Base-by-base conservation (phyloP, 1,140 invertebrate species). In the Micrasema longulum region DNA sequence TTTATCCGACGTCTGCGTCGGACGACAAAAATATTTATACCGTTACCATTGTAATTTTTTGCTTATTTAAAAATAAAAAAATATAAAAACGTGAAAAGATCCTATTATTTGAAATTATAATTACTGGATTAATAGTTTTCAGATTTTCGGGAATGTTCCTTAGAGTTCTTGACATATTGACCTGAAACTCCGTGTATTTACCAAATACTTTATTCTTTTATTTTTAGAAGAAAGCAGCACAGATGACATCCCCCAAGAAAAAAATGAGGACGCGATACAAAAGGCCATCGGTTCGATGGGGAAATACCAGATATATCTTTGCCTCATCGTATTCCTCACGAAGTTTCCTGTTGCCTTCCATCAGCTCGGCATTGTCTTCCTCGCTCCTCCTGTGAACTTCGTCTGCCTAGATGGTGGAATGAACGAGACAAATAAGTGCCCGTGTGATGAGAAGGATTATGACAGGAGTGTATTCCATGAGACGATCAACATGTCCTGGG, bases 321-420 rank as follows among this genome's bases (percentile, higher is more conserved):
- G 89, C 72, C 72, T 88, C 3, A 79, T 88, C 0, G 85, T 92
- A 63, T 90, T 91, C 26, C 74, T 92, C 12, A 82, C 87, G 10
- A 92, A 92, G 79, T 91, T 92, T 78, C 89, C 89, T 0, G 88
- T 91, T 0, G 91, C 90, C 0, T 92, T 89, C 85, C 90, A 92
- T 77, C 90, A 90, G 79, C 84, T 88, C 77, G 87, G 84, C 0
- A 89, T 90, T 62, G 86, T 90, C 67, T 91, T 91, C 74, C 82
- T 90, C 68, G 86, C 89, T 0, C 88, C 89, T 0, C 86, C 87
- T 65, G 83, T 85, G 3, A 69, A 77, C 1, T 88, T 83, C 66
- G 83, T 70, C 57, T 86, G 83, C 79, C 82, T 78, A 1, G 57
- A 64, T 74, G 72, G 71, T 26, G 79, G 77, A 9, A 55, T 57